Base-by-base conservation (phyloP, 2,113 vertebrate genomes). In the Coracopsis vasa region DNA sequence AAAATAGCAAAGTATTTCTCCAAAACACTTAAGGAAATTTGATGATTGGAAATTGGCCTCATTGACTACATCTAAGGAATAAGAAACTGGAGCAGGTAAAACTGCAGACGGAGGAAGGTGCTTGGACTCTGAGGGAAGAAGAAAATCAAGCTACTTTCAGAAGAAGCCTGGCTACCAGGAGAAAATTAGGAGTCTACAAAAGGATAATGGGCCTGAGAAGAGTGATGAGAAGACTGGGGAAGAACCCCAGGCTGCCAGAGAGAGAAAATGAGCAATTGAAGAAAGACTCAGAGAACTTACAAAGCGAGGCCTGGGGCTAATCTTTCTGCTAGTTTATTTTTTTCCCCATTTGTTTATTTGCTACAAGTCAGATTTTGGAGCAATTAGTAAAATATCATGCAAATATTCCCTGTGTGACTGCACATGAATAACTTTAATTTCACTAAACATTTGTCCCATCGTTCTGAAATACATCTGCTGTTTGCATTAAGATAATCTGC, bases 331-430 rank as follows among this genome's bases (percentile, higher is more conserved):
- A 51, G 65, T 91, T 97, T 89, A 72, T 89, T 97, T 93, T 82
- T 45, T 4, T 1, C 17, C 50, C 85, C 42, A 23, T 96, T 98
- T 97, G 96, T 97, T 98, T 98, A 97, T 97, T 97, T 71, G 48
- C 92, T 97, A 80, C 92, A 82, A 97, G 94, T 97, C 95, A 97
- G 93, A 96, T 98, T 98, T 98, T 97, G 89, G 95, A 98, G 96
- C 94, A 98, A 98, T 98, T 98, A 98, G 97, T 95, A 95, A 98
- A 98, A 97, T 98, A 98, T 97, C 98, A 98, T 98, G 97, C 98
- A 98, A 98, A 98, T 98, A 98, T 97, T 98, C 98, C 97, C 97
- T 97, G 93, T 97, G 97, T 98, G 98, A 96, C 96, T 98, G 91
- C 95, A 97, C 97, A 97, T 96, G 96, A 97, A 97, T 97, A 98